These are phyloP conservation scores for Scelioninae gen. 1 DNA, from an alignment of 2,888 invertebrate genomes.

Conservation along the genomic window DNA sequence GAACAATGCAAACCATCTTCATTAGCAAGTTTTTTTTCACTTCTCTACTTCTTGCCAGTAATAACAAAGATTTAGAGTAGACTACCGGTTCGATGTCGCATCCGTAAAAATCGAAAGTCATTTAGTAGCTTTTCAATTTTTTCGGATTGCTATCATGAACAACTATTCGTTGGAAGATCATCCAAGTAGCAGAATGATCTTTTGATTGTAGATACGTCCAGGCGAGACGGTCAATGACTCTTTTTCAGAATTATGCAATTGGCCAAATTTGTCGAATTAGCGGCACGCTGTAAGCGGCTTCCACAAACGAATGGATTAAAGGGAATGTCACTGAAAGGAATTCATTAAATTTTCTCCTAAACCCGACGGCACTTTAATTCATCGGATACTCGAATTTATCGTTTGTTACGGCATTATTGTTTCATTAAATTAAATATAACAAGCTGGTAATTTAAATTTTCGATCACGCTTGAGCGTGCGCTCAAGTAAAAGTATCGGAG, in stretches of 20 bases:
- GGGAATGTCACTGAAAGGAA: constrained; percentile 23
- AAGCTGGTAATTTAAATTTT: constrained; percentile 7
- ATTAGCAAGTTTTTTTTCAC: background rate
- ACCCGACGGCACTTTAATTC: background rate
- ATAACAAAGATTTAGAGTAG: too few relatives aligned
- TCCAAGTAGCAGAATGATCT: background rate
- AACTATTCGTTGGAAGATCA: background rate
- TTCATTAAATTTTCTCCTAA: constrained; percentile 21
- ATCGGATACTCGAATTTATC: background rate
- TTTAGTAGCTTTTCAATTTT: too few relatives aligned
- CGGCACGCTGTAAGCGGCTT: constrained; percentile 69
- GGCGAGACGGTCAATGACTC: constrained; percentile 80
- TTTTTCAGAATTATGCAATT: constrained; percentile 83
- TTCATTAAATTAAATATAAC: constrained; percentile 22
- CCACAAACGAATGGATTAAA: constrained; percentile 54
- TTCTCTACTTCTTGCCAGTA: background rate
- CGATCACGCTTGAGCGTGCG: constrained; percentile 9
- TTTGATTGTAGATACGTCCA: constrained; percentile 11
- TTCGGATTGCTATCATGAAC: too few relatives aligned
- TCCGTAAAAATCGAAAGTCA: too few relatives aligned
- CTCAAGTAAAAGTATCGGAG: constrained; percentile 43
- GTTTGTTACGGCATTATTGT: background rate
- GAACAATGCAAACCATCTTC: constrained; percentile 25
- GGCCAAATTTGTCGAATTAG: constrained; percentile 83
- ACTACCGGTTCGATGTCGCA: background rate